Percentiles rank a stretch among this genome's conserved stretches.
These are phyloP conservation scores for Hippolais icterina DNA, from an alignment of 2,113 vertebrate genomes.

Conservation along the genomic window DNA sequence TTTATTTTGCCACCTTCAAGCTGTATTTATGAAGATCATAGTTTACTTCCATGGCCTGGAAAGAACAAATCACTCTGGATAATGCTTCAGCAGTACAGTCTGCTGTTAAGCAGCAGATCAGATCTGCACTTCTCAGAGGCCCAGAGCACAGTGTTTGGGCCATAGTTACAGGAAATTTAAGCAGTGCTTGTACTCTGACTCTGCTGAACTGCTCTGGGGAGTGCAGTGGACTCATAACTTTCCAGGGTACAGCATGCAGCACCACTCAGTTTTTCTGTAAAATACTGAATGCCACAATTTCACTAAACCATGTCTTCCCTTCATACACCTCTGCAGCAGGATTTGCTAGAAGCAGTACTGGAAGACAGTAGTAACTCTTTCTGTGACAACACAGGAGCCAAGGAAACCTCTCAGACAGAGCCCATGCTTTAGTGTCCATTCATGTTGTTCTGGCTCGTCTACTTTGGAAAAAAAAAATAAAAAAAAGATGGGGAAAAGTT, in stretches of 20 bases:
- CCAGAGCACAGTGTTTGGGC: neutral
- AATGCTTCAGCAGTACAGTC: neutral
- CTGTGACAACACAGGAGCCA: neutral
- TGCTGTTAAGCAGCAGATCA: neutral
- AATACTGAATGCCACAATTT: neutral
- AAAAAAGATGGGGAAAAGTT: neutral
- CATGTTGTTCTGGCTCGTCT: neutral
- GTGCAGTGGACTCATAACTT: neutral
- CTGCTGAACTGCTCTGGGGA: neutral
- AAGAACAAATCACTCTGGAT: neutral
- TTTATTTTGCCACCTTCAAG: neutral
- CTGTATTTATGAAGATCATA: neutral
- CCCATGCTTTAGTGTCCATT: neutral
- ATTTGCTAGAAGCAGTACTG: neutral
- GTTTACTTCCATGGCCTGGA: neutral
- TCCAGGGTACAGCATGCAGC: neutral
- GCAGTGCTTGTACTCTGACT: neutral
- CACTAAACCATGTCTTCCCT: neutral
- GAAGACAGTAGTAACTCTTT: neutral
- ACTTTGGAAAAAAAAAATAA: neutral
- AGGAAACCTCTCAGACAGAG: neutral
- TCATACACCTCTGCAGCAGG: neutral
- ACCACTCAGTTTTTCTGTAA: neutral
- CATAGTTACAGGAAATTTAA: neutral
- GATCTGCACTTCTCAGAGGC: neutral